Base-by-base conservation (phyloP, 2,888 invertebrate genomes). In the Yponomeuta cagnagella region DNA sequence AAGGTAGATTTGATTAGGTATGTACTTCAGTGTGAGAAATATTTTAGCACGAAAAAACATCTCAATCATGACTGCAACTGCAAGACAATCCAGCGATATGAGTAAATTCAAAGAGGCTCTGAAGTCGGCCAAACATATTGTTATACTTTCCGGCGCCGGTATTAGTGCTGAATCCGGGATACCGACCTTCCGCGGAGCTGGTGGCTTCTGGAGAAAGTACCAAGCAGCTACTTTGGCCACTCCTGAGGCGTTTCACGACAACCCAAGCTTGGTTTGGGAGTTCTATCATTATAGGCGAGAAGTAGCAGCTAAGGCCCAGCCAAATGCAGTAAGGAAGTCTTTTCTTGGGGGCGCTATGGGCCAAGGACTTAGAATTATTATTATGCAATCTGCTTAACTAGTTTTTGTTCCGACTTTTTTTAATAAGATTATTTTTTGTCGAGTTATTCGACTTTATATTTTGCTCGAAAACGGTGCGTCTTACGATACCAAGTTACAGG, bases 221-320 rank as follows among this genome's bases (percentile, higher is more conserved):
- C 93, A 93, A 74, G 94, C 96, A 0, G 92, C 94, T 64, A 88
- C 93, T 74, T 85, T 96, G 68, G 95, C 95, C 0, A 95, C 95
- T 15, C 95, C 95, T 37, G 90, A 93, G 77, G 96, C 96, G 0
- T 97, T 97, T 82, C 84, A 83, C 71, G 87, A 90, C 5, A 94
- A 95, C 79, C 97, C 97, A 0, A 95, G 96, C 43, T 88, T 97
- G 48, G 97, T 98, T 48, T 97, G 97, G 97, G 97, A 97, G 84
- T 97, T 97, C 88, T 97, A 97, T 82, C 96, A 97, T 79, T 96
- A 97, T 79, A 93, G 97, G 74, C 89, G 97, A 77, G 96, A 95
- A 85, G 90, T 96, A n/a, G 96, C 96, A 65, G 93, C 94, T 63
- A 94, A 94, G 71, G 95, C 95, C 63, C 78, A 93, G 73, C 96